Percentiles rank a stretch among this genome's conserved stretches.
Conservation (phyloP, 2,888 invertebrate species). For the Hypercompe scribonia region DNA sequence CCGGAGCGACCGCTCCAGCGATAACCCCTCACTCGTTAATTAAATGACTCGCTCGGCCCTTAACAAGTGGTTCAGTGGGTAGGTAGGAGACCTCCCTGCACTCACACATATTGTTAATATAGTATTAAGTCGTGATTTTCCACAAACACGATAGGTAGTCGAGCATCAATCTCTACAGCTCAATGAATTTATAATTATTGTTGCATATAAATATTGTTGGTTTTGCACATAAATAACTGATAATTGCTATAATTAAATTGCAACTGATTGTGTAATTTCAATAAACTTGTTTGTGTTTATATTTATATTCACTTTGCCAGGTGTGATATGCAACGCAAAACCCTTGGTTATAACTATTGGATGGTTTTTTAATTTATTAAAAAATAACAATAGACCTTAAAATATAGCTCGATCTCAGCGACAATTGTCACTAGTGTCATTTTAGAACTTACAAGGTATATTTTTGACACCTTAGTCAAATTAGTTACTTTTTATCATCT, state of each 20-base stretch:
- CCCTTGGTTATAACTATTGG: too few relatives aligned
- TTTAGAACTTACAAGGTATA: too few relatives aligned
- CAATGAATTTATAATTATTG: conserved; percentile 2
- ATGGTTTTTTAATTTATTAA: too few relatives aligned
- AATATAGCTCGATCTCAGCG: too few relatives aligned
- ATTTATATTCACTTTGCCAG: not conserved
- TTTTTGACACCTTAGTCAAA: too few relatives aligned
- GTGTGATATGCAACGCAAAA: not conserved
- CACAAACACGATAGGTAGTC: conserved; percentile 19
- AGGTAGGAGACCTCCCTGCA: not conserved
- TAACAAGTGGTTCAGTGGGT: not conserved
- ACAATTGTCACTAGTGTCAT: too few relatives aligned
- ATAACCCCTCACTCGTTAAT: conserved; percentile 19
- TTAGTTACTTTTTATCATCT: too few relatives aligned
- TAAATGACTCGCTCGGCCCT: conserved; percentile 10
- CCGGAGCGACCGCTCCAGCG: not conserved
- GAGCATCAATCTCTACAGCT: not conserved
- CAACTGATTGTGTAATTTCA: not conserved
- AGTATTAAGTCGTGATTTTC: conserved; percentile 43
- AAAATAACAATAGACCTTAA: too few relatives aligned
- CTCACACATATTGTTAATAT: not conserved
- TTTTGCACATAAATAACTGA: not conserved
- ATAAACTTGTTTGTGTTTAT: not conserved
- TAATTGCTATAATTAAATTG: not conserved
- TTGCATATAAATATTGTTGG: conserved; percentile 1